A percentile compares a stretch with the other conserved stretches of the same genome.
These are phyloP conservation scores for Tolypeutes matacus DNA, from an alignment of 2,797 vertebrate species.

Conservation along the genomic window DNA sequence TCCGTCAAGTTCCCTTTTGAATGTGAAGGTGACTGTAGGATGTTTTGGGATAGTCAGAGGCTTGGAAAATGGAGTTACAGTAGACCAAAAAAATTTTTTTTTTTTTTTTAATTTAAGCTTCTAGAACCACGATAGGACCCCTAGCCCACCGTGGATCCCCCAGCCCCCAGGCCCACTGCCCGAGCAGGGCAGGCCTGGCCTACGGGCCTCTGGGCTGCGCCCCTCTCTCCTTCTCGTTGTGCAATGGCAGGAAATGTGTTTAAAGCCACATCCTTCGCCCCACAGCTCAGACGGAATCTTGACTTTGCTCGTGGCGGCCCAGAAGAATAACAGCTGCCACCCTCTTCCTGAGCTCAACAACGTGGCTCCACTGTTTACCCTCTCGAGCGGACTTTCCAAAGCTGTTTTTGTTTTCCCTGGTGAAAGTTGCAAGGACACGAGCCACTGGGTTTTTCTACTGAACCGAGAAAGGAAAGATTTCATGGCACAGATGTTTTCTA, in stretches of 20 bases:
- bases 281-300: constrained; percentile 47
- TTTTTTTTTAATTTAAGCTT: not conserved
- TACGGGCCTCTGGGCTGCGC: rapidly evolving
- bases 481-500: rapidly evolving
- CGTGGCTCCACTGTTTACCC: constrained; percentile 14
- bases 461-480: not conserved
- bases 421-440: not conserved
- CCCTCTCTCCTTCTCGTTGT: not conserved
- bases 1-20: not conserved
- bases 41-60: not conserved
- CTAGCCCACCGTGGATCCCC: rapidly evolving
- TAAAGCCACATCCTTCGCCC: constrained; percentile 72
- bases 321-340: constrained; percentile 73
- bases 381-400: not conserved
- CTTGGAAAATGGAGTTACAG: not conserved
- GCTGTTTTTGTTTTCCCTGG: constrained; percentile 21
- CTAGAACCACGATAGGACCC: too few species aligned
- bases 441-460: not conserved
- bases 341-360: constrained; percentile 72
- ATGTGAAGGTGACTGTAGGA: not conserved
- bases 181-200: rapidly evolving
- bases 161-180: rapidly evolving
- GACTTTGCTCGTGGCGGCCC: not conserved
- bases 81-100: not conserved
- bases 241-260: constrained; percentile 72